phyloP scores from a whole-genome alignment of 2,797 vertebrate genomes.

The Bucorvus abyssinicus region DNA sequence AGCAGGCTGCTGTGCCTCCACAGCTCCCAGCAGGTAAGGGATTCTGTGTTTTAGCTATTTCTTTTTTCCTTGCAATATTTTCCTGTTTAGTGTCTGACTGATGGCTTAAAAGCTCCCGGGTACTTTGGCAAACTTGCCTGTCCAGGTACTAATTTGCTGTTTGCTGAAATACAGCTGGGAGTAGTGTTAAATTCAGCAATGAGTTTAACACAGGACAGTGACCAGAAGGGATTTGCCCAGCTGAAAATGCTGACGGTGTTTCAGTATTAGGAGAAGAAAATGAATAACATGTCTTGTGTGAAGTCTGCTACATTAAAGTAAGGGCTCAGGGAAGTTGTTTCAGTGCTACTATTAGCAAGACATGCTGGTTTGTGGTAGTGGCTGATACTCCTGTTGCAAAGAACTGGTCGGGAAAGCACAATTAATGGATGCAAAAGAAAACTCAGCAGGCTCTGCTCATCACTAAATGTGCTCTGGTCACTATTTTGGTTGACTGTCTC shows the following conservation, averaged over 20 bases:
- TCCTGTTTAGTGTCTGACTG: not conserved
- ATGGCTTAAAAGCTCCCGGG: not conserved
- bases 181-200: not conserved
- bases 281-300: not conserved
- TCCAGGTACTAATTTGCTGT: not conserved
- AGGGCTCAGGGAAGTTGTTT: not conserved
- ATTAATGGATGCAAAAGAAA: not conserved
- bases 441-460: not conserved
- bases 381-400: not conserved
- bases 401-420: not conserved
- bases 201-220: not conserved
- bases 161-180: not conserved
- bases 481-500: not conserved
- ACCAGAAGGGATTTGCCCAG: not conserved
- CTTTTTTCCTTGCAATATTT: not conserved
- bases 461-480: not conserved
- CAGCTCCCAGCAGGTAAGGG: conserved; percentile 11
- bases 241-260: not conserved
- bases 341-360: not conserved
- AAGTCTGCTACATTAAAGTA: not conserved
- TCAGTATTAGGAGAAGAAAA: not conserved
- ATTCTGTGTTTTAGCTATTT: not conserved
- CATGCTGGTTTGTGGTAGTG: not conserved
- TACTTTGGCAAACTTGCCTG: not conserved
- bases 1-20: not conserved